Evolutionary conservation across 2,797 vertebrate species (phyloP), one percentile per base, ranked within the genome.

Genomic region (Odontamblyopus lacepedii): DNA sequence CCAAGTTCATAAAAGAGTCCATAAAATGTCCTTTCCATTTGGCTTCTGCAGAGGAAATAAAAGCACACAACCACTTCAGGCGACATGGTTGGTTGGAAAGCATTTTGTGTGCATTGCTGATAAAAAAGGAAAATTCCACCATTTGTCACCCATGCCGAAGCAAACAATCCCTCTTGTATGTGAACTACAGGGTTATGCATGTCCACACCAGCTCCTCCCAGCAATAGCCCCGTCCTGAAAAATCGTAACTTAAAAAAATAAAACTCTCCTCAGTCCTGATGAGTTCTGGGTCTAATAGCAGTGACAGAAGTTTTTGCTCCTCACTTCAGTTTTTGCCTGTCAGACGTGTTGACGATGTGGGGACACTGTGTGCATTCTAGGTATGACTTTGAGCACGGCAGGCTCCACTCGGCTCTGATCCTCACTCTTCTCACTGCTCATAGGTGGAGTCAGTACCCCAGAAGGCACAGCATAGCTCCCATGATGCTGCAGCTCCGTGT

Each of bases 371-470:
- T 63, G 41, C 75, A 88, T 87, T 81, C 87, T 79, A 0, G 84
- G 79, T n/a, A 44, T 77, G 50, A 89, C 71, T 56, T 83, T 89
- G 23, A 76, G 63, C 4, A 30, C 51, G 0, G 67, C 15, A 0
- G 73, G 12, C 1, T 82, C 82, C n/a, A 29, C 23, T 6, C 71
- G 63, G 26, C 29, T 72, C 26, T 48, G 1, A 1, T 86, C 88
- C 6, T 93, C 92, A 0, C 79, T 85, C 73, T 99, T 99, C 91
- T 98, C 95, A 41, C 93, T 95, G 88, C 97, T 99, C 26, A 94
- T 95, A 0, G 98, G 98, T 0, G 97, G 97, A 19, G 98, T 99
- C 79, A 99, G 94, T 61, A 98, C 91, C 8, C 97, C 96, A 0
- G 88, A 91, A 0, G 97, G 97, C 19, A 96, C 85, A 4, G 95